Base-by-base conservation (phyloP, 2,113 vertebrate genomes). In the Tragulus kanchil region DNA sequence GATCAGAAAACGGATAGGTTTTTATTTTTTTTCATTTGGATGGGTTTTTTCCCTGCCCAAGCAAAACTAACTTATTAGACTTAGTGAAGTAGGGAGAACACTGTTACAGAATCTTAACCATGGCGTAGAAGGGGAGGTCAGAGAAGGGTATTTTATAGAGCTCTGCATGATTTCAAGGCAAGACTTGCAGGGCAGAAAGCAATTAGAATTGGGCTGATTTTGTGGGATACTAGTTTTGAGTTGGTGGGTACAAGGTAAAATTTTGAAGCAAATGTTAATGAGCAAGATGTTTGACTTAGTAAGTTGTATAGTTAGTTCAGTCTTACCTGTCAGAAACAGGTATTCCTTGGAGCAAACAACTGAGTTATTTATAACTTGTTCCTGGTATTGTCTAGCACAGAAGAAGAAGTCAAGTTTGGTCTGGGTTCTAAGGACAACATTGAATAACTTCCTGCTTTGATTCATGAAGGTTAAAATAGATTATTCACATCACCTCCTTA, bases 251-350 rank as follows among this genome's bases (percentile, higher is more conserved):
- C n/a, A 77, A 87, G 52, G 17, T 92, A 58, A 64, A 23, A 77
- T 73, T 85, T 67, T 71, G 31, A 96, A 92, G 45, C 26, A 77
- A 90, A 87, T 78, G 8, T 85, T 88, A 42, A 19, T 42, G 83
- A 82, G 25, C 45, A 87, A 8, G 9, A 16, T 78, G 28, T 15
- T 84, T 52, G 45, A 85, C 59, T 95, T 62, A 65, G 15, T 73
- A 73, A 86, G 8, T n/a, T 64, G n/a, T n/a, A n/a, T n/a, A n/a
- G n/a, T n/a, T n/a, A 14, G 23, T 69, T 73, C 50, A 50, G 52
- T 64, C 31, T 56, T 87, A 65, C 77, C 64, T 93, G 81, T 48
- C n/a, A 88, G 42, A n/a, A 56, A 8, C 28, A 61, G 54, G 3
- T 81, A 65, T 93, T 84, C 21, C n/a, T 84, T 75, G 52, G 58